Conservation (phyloP, 2,797 vertebrate species). For the Aphelocoma californica region DNA sequence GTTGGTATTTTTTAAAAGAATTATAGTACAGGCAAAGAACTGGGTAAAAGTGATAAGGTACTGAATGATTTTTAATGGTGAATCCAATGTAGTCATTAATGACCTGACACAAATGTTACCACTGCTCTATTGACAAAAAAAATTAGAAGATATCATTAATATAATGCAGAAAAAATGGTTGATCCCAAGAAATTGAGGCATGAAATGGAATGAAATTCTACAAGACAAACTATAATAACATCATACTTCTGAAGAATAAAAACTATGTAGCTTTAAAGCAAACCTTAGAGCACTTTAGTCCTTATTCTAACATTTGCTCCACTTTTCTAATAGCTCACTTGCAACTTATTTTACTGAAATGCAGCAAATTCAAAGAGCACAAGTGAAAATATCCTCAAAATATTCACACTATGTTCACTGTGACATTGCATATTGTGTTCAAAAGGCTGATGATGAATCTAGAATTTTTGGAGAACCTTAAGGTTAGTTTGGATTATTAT, state of each 20-base stretch:
- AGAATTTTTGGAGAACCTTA: not conserved
- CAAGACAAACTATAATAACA: not conserved
- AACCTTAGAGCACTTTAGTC: not conserved
- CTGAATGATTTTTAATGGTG: not conserved
- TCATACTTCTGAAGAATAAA: not conserved
- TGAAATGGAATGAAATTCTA: not conserved
- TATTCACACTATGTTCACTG: not conserved
- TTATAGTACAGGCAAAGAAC: not conserved
- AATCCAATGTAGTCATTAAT: not conserved
- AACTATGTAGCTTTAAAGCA: not conserved
- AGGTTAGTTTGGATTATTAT: not conserved
- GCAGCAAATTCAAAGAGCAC: not conserved
- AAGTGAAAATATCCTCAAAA: not conserved
- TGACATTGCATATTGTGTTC: not conserved
- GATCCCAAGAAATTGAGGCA: not conserved
- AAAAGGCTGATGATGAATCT: not conserved
- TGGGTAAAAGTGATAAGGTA: not conserved
- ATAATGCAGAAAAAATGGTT: not conserved
- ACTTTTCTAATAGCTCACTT: not conserved
- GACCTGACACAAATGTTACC: not conserved
- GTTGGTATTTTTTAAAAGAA: not conserved
- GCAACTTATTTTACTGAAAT: not conserved
- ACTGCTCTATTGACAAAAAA: not conserved
- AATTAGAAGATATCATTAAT: not conserved
- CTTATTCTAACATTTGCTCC: not conserved